Percentiles rank a stretch among this genome's conserved stretches.
These are phyloP conservation scores for Muntiacus muntjak DNA, from an alignment of 2,113 vertebrate genomes.

Conservation along the genomic window DNA sequence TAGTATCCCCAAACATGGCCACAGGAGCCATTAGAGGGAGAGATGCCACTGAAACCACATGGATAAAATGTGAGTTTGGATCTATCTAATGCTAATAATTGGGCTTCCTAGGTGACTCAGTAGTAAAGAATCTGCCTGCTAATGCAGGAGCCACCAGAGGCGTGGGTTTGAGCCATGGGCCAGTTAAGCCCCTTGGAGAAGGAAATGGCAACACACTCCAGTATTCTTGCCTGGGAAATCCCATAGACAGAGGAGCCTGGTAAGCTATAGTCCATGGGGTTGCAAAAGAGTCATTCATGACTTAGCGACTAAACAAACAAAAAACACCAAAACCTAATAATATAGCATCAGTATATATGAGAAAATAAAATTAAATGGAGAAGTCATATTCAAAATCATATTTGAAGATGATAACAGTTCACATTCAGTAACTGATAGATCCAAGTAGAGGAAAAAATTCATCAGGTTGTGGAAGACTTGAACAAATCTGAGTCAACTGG, in stretches of 20 bases:
- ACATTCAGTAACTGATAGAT: neutral
- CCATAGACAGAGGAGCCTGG: neutral
- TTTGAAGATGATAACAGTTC: neutral
- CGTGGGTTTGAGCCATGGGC: neutral
- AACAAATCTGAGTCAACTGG: neutral
- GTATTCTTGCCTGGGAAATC: neutral
- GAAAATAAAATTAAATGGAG: neutral
- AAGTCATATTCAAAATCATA: neutral
- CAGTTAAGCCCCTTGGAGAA: neutral
- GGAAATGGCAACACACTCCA: neutral
- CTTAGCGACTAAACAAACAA: neutral
- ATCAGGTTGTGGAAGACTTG: neutral
- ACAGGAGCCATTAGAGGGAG: accelerated
- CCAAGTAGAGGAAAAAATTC: neutral
- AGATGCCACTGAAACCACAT: neutral
- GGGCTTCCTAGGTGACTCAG: neutral
- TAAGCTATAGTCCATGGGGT: neutral
- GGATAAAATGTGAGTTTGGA: neutral
- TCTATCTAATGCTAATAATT: neutral
- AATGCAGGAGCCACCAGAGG: neutral
- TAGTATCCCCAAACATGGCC: neutral
- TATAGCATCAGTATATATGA: neutral
- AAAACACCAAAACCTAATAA: neutral
- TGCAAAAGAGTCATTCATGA: neutral
- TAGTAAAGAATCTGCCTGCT: neutral